A percentile compares a stretch with the other conserved stretches of the same genome.
phyloP scores from a whole-genome alignment of 2,113 vertebrate species.

The Alosa alosa region DNA sequence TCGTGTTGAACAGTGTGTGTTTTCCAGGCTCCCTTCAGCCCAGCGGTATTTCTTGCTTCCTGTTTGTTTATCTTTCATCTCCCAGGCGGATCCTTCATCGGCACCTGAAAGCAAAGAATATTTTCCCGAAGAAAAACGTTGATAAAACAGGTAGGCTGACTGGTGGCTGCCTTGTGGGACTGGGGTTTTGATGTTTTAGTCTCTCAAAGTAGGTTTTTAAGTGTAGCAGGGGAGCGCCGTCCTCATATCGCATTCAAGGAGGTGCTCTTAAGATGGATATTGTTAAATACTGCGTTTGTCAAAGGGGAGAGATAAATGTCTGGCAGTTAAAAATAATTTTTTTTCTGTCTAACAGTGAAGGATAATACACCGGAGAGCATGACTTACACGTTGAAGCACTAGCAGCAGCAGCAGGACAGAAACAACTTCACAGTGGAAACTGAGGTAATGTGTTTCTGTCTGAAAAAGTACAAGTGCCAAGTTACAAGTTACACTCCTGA shows the following conservation, averaged over 20 bases:
- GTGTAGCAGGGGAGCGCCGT: not conserved
- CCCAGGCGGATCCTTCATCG: slow-evolving; percentile 75
- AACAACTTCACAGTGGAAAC: not conserved
- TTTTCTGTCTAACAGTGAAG: not conserved
- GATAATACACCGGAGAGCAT: not conserved
- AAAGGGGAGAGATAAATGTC: slow-evolving; percentile 9
- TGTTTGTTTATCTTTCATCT: not conserved
- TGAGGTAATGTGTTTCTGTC: not conserved
- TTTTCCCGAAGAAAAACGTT: slow-evolving; percentile 83
- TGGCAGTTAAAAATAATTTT: not conserved
- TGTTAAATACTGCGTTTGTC: not conserved
- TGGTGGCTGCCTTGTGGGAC: slow-evolving; percentile 7
- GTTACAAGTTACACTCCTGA: too few species aligned
- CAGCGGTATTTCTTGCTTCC: not conserved
- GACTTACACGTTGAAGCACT: not conserved
- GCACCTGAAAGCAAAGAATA: slow-evolving; percentile 86
- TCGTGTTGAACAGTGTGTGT: not conserved
- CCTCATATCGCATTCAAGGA: not conserved
- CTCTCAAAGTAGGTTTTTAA: not conserved
- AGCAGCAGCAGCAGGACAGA: not conserved
- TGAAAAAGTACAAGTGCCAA: not conserved
- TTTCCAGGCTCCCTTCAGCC: not conserved
- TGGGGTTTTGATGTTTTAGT: slow-evolving; percentile 24
- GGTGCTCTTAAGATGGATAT: not conserved
- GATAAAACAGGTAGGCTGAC: slow-evolving; percentile 83